Evolutionary conservation across 1,140 invertebrate genomes (phyloP).

Genomic region (Bicyclus anynana): DNA sequence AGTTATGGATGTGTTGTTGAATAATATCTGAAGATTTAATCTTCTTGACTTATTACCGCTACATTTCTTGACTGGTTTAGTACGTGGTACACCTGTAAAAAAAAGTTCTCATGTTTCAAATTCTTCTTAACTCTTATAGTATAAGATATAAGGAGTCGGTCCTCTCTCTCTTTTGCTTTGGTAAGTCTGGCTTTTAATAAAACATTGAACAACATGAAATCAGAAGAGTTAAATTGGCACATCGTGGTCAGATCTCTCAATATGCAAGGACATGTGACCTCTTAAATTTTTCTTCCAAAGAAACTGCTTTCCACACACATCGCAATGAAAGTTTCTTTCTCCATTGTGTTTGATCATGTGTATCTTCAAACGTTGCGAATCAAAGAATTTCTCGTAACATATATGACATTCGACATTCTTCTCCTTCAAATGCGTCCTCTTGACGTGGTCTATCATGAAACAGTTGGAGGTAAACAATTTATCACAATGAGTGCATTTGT

Average conservation of each 20-base stretch:
- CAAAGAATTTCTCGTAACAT: constrained; percentile 61
- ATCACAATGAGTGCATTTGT: constrained; percentile 54
- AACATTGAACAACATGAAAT: too few species aligned
- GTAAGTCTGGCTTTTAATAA: too few species aligned
- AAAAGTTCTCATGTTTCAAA: constrained; percentile 18
- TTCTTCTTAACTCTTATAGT: background rate
- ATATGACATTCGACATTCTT: constrained; percentile 55
- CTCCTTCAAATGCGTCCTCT: constrained; percentile 62
- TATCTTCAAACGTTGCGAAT: constrained; percentile 51
- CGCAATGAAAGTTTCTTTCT: constrained; percentile 78
- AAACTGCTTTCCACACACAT: constrained; percentile 79
- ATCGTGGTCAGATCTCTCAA: constrained; percentile 10
- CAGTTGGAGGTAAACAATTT: constrained; percentile 64
- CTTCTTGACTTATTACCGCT: constrained; percentile 19
- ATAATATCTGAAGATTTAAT: constrained; percentile 35
- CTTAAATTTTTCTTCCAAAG: constrained; percentile 71
- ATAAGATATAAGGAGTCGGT: too few species aligned
- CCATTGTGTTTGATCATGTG: constrained; percentile 83
- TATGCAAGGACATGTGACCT: constrained; percentile 47
- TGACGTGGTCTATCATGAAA: constrained; percentile 57
- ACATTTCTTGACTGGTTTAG: constrained; percentile 10
- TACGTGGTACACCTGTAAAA: constrained; percentile 7
- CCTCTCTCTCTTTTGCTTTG: too few species aligned
- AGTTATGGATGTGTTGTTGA: constrained; percentile 55
- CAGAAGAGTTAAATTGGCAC: background rate